phyloP scores from a whole-genome alignment of 2,888 invertebrate species.

The Cantharis rufa region DNA sequence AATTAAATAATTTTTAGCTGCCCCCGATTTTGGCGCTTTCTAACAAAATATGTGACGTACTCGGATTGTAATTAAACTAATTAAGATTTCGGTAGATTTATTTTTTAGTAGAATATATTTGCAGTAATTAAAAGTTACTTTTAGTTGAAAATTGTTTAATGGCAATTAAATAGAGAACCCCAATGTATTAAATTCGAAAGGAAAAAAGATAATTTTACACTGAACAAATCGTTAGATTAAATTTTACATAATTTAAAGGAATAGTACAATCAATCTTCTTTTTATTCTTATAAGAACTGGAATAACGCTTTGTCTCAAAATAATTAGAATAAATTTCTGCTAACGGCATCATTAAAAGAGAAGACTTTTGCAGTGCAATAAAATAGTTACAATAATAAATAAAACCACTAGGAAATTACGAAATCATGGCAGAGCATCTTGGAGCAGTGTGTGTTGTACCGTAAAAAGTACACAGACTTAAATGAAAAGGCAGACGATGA shows the following conservation, averaged over 20 bases:
- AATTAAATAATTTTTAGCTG: background rate
- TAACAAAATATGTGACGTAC: background rate
- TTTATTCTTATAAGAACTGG: background rate
- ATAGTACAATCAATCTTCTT: background rate
- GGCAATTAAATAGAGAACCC: background rate
- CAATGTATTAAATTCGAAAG: background rate
- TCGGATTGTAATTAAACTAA: background rate
- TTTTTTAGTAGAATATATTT: background rate
- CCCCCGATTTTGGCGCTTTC: background rate
- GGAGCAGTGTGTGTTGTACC: conserved; percentile 38
- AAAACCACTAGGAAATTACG: conserved; percentile 21
- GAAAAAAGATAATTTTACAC: background rate
- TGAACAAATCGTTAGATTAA: background rate
- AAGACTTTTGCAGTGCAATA: conserved; percentile 16
- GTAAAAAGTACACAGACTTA: conserved; percentile 43
- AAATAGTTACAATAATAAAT: conserved; percentile 27
- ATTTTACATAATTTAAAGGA: background rate
- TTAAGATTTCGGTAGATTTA: background rate
- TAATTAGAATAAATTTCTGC: conserved; percentile 21
- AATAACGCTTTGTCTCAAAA: background rate
- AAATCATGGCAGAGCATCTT: conserved; percentile 24
- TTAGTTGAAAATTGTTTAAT: background rate
- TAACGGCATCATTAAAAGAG: conserved; percentile 34
- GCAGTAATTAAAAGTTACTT: background rate
- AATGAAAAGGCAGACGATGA: conserved; percentile 43